phyloP scores from a whole-genome alignment of 2,797 vertebrate genomes.

The Parauchenoglanis punctatus region DNA sequence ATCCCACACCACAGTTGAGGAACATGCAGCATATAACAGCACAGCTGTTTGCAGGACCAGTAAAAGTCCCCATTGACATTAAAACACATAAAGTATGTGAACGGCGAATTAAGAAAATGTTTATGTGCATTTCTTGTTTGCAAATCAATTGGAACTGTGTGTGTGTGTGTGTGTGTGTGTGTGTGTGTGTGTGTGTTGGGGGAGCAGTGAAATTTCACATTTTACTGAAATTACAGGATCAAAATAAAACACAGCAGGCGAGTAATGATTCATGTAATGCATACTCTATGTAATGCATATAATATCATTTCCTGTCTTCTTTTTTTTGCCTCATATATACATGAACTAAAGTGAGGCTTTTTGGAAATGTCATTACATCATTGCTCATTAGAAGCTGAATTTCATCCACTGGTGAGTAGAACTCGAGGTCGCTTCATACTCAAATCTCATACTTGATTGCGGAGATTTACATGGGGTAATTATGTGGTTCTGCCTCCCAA shows the following conservation, averaged over 20 bases:
- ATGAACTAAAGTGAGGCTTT: conserved; percentile 9
- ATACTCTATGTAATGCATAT: conserved; percentile 25
- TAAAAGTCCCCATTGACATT: conserved; percentile 40
- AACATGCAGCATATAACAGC: conserved; percentile 52
- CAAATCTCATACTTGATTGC: conserved; percentile 74
- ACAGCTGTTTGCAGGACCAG: conserved; percentile 75
- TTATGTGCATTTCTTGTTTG: background rate
- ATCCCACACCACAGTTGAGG: conserved; percentile 70
- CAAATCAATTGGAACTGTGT: background rate
- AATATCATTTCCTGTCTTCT: conserved; percentile 27
- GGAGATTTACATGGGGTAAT: conserved; percentile 79
- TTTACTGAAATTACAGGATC: conserved; percentile 8
- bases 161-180: conserved; percentile 8
- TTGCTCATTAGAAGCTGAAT: conserved; percentile 34
- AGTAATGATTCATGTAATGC: conserved; percentile 37
- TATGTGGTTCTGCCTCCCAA: conserved; percentile 72
- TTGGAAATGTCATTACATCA: conserved; percentile 44
- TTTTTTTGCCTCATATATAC: conserved; percentile 15
- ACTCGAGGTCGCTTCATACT: conserved; percentile 53
- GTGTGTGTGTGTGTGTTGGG: background rate
- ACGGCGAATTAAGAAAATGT: background rate
- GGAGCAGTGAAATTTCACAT: background rate
- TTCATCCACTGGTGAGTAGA: conserved; percentile 13
- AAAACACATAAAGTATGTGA: background rate
- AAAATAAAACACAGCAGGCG: background rate